phyloP scores from a whole-genome alignment of 2,888 invertebrate species.

The Tryphoninae sp. region DNA sequence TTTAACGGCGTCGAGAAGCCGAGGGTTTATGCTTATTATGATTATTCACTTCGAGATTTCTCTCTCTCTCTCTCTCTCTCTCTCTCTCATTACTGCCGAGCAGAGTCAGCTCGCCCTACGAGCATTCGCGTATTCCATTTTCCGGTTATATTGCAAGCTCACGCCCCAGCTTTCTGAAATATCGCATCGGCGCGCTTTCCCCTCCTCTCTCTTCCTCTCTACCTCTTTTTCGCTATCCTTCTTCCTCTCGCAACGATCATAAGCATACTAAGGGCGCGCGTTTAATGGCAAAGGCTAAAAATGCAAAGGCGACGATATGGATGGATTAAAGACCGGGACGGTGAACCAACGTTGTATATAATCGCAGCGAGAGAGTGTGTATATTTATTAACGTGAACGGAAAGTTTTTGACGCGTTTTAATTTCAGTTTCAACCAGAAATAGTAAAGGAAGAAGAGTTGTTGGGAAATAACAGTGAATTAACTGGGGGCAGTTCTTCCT shows the following conservation, averaged over 20 bases:
- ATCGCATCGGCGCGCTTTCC: slow-evolving; percentile 36
- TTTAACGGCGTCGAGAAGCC: slow-evolving; percentile 16
- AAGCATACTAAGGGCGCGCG: not conserved
- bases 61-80: not conserved
- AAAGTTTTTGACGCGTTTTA: not conserved
- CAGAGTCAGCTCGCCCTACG: slow-evolving; percentile 32
- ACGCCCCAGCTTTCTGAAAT: slow-evolving; percentile 28
- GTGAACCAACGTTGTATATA: slow-evolving; percentile 31
- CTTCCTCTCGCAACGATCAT: not conserved
- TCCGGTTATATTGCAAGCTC: slow-evolving; percentile 51
- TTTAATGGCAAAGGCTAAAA: slow-evolving; percentile 7
- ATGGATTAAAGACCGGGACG: slow-evolving; percentile 3
- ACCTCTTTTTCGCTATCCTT: not conserved
- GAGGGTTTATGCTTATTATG: slow-evolving; percentile 47
- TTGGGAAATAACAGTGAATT: not conserved
- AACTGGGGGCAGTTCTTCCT: too few relatives aligned
- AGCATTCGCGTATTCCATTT: slow-evolving; percentile 56
- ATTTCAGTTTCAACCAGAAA: not conserved
- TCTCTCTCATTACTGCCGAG: slow-evolving; percentile 32
- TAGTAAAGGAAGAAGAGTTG: not conserved
- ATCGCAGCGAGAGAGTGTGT: slow-evolving; percentile 11
- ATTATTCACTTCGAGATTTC: slow-evolving; percentile 38
- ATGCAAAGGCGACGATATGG: slow-evolving; percentile 8
- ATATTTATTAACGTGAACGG: slow-evolving; percentile 18
- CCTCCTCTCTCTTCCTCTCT: slow-evolving; percentile 12